phyloP scores from a whole-genome alignment of 2,113 vertebrate species.

The Prunella himalayana region DNA sequence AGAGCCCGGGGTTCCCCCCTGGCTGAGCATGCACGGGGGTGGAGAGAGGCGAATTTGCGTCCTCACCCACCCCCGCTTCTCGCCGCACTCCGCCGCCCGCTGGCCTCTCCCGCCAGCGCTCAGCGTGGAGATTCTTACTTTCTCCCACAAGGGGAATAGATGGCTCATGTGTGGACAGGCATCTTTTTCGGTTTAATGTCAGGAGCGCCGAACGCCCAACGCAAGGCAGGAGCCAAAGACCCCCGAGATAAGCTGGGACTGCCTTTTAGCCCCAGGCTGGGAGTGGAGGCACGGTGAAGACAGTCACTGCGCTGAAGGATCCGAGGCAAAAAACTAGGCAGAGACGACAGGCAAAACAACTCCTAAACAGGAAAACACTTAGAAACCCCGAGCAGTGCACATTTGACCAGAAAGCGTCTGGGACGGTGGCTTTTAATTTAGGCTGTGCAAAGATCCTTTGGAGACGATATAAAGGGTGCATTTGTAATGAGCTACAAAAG shows the following conservation, averaged over 20 bases:
- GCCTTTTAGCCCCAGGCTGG: background rate
- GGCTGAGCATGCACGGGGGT: fast-evolving
- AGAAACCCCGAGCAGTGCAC: background rate
- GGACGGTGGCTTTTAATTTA: background rate
- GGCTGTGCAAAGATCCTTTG: background rate
- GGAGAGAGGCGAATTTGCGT: fast-evolving
- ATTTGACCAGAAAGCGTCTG: background rate
- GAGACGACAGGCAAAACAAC: background rate
- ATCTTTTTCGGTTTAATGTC: background rate
- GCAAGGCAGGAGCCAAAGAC: background rate
- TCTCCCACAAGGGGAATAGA: background rate
- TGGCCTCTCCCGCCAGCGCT: background rate
- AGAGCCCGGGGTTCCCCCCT: fast-evolving
- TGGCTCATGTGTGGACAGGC: fast-evolving
- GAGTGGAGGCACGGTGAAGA: background rate
- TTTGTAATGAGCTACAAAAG: background rate
- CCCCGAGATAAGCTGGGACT: too few species aligned
- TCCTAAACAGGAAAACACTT: background rate
- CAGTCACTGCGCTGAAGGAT: background rate
- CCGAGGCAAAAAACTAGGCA: background rate
- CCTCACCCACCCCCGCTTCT: too few species aligned
- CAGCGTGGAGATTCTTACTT: background rate
- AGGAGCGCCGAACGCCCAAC: background rate
- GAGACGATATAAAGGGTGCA: background rate
- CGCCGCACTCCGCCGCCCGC: fast-evolving